phyloP scores from a whole-genome alignment of 1,140 invertebrate species.

The Papilio dardanus region DNA sequence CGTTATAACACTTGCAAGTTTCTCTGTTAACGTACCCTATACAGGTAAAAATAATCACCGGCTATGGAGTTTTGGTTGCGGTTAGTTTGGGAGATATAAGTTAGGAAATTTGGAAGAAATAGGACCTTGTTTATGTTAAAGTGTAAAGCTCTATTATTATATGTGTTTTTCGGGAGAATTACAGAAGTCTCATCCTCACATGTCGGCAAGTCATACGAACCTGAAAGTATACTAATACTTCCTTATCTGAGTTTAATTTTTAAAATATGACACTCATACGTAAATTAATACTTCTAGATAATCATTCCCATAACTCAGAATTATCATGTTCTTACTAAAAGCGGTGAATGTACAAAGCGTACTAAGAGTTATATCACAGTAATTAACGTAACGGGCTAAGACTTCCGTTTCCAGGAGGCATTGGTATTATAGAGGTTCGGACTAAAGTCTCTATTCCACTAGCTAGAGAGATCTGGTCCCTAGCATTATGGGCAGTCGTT shows the following conservation, averaged over 20 bases:
- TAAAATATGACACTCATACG: background rate
- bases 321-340: background rate
- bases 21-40: too few relatives aligned
- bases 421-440: conserved; percentile 3
- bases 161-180: background rate
- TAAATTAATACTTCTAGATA: background rate
- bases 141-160: background rate
- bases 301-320: background rate
- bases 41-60: too few relatives aligned
- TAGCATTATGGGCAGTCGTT: background rate
- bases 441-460: background rate
- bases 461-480: background rate
- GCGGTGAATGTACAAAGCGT: background rate
- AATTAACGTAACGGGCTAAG: conserved; percentile 11
- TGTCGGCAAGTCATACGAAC: background rate
- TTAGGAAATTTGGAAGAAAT: too few relatives aligned
- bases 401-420: background rate
- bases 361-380: background rate
- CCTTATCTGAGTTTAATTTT: background rate
- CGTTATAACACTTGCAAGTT: too few relatives aligned
- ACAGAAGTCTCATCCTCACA: too few relatives aligned
- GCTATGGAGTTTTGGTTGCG: too few relatives aligned
- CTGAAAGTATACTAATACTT: background rate
- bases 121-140: too few relatives aligned
- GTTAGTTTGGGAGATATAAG: too few relatives aligned